Evolutionary conservation across 2,797 vertebrate genomes (phyloP).

Genomic region (Spizella passerina): DNA sequence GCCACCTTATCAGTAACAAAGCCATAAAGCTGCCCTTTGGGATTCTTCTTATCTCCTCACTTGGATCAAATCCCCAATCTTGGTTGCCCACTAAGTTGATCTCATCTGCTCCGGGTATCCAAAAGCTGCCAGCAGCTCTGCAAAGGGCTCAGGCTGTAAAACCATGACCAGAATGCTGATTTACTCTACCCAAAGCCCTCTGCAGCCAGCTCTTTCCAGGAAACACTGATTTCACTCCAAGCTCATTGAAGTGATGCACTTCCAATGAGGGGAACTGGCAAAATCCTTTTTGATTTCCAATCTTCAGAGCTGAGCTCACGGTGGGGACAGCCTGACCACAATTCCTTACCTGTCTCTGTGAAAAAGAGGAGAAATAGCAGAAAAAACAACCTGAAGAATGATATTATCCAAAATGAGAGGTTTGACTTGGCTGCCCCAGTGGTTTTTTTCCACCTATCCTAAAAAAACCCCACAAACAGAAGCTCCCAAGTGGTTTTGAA

Average conservation of each 20-base stretch:
- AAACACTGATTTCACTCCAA: background rate
- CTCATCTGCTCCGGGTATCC: background rate
- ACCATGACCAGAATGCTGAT: background rate
- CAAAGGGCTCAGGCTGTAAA: background rate
- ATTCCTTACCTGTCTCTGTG: background rate
- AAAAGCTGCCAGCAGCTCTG: background rate
- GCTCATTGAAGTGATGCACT: accelerated
- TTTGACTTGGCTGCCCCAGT: background rate
- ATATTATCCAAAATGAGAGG: background rate
- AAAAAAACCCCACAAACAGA: background rate
- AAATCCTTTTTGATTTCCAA: background rate
- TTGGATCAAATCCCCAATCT: conserved; percentile 9
- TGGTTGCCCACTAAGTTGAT: background rate
- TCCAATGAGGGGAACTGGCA: background rate
- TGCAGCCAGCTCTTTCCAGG: background rate
- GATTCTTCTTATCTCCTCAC: background rate
- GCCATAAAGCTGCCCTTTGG: conserved; percentile 31
- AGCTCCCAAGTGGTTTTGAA: background rate
- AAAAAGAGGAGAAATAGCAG: background rate
- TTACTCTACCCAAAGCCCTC: background rate
- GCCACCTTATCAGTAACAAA: conserved; percentile 30
- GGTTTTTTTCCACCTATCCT: background rate
- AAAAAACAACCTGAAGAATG: background rate
- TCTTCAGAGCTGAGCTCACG: background rate
- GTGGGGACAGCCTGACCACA: background rate